Evolutionary conservation across 1,140 invertebrate genomes (phyloP).

Genomic region (Eubasilissa regina): DNA sequence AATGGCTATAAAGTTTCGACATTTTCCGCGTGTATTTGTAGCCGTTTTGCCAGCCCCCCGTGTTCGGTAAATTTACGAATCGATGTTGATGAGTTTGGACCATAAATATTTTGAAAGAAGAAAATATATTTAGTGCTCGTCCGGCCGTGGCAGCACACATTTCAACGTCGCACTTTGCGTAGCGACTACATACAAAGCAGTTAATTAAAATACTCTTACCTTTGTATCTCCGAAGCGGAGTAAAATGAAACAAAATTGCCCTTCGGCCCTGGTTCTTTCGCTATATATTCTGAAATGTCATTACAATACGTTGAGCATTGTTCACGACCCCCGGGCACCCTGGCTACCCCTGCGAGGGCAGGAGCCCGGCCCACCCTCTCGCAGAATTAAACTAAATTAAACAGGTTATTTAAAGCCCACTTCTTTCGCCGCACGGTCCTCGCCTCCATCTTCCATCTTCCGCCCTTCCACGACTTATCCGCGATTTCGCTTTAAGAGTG

Average conservation of each 20-base stretch:
- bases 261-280: neutral
- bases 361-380: slow-evolving; percentile 8
- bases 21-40: no score
- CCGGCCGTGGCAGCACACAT: no score
- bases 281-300: slow-evolving; percentile 40
- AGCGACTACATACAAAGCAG: no score
- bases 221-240: slow-evolving; percentile 20
- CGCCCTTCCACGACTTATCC: slow-evolving; percentile 28
- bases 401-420: slow-evolving; percentile 46
- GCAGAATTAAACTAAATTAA: slow-evolving; percentile 51
- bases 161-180: no score
- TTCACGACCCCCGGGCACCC: slow-evolving; percentile 5
- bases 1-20: neutral
- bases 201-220: slow-evolving; percentile 12
- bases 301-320: slow-evolving; percentile 41
- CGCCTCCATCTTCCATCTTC: neutral
- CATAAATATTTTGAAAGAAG: no score
- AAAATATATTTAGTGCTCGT: no score
- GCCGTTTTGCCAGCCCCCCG: no score
- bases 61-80: no score
- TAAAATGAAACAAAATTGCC: slow-evolving; percentile 15
- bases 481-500: neutral
- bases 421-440: neutral
- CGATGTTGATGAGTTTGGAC: no score
- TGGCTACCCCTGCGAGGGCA: neutral